Evolutionary conservation across 2,888 invertebrate genomes (phyloP).

Genomic region (Phymatocera aterrima): DNA sequence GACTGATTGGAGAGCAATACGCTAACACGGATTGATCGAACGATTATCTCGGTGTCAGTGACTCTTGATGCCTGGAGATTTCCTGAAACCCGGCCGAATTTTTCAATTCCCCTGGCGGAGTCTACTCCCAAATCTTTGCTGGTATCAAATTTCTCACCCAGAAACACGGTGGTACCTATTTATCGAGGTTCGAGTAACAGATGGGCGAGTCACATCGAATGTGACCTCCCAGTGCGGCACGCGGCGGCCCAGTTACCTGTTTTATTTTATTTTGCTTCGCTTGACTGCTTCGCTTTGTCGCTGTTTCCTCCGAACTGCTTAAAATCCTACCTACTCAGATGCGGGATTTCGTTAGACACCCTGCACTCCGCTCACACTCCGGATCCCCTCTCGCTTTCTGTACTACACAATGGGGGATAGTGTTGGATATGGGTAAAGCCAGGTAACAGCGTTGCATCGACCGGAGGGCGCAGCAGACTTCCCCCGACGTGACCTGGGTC

Average conservation of each 20-base stretch:
- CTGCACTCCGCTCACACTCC: not conserved
- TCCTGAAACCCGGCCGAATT: not conserved
- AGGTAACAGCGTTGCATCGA: not conserved
- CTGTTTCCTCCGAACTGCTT: not conserved
- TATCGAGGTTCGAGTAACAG: constrained; percentile 56
- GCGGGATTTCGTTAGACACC: constrained; percentile 3
- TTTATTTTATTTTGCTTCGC: constrained; percentile 14
- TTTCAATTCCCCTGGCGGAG: not conserved
- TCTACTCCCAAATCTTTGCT: not conserved
- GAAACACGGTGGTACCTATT: not conserved
- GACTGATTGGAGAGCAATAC: not conserved
- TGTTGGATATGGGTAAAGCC: not conserved
- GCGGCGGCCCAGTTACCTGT: not conserved
- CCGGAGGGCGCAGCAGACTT: not conserved
- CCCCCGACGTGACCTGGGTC: not conserved
- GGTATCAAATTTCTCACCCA: constrained; percentile 31
- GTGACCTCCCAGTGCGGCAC: constrained; percentile 50
- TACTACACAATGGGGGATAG: not conserved
- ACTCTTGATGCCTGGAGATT: not conserved
- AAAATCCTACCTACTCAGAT: not conserved
- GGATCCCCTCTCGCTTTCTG: not conserved
- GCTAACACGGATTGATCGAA: not conserved
- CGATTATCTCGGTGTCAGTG: not conserved
- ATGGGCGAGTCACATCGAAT: constrained; percentile 66
- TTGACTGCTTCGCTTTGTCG: not conserved